Percentiles rank a stretch among this genome's conserved stretches.
Conservation (phyloP, 2,888 invertebrate genomes). For the Morinoia aosen region DNA sequence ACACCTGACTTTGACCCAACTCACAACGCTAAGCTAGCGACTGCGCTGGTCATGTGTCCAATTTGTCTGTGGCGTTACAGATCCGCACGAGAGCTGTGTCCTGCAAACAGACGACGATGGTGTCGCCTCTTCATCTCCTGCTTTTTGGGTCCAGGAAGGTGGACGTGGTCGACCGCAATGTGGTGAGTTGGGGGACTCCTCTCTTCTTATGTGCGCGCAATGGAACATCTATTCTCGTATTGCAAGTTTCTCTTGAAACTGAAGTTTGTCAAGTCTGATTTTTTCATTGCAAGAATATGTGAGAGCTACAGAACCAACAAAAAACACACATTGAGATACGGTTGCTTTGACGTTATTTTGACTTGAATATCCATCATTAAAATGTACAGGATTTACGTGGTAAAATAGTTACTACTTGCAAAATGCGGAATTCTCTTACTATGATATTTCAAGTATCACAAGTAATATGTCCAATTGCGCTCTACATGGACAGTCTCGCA, state of each 20-base stretch:
- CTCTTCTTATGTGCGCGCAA: neutral
- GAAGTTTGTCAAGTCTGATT: neutral
- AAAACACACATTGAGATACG: too few relatives aligned
- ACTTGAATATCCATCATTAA: too few relatives aligned
- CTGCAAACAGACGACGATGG: constrained; percentile 97
- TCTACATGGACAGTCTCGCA: too few relatives aligned
- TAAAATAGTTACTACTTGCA: too few relatives aligned
- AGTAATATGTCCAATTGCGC: too few relatives aligned
- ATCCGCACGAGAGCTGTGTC: constrained; percentile 94
- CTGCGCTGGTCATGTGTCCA: constrained; percentile 69
- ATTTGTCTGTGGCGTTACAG: constrained; percentile 70
- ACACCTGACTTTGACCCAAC: neutral
- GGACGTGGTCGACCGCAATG: constrained; percentile 80
- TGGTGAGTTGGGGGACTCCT: constrained; percentile 71
- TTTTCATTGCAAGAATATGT: too few relatives aligned
- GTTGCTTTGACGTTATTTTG: too few relatives aligned
- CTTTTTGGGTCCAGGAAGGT: constrained; percentile 93
- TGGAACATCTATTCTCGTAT: neutral
- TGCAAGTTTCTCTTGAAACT: neutral
- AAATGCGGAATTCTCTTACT: too few relatives aligned
- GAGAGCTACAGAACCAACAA: too few relatives aligned
- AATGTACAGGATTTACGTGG: too few relatives aligned
- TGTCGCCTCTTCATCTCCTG: constrained; percentile 91
- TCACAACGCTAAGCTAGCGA: neutral
- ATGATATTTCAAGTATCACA: too few relatives aligned